phyloP scores from a whole-genome alignment of 2,888 invertebrate genomes.

The Luffia ferchaultella region DNA sequence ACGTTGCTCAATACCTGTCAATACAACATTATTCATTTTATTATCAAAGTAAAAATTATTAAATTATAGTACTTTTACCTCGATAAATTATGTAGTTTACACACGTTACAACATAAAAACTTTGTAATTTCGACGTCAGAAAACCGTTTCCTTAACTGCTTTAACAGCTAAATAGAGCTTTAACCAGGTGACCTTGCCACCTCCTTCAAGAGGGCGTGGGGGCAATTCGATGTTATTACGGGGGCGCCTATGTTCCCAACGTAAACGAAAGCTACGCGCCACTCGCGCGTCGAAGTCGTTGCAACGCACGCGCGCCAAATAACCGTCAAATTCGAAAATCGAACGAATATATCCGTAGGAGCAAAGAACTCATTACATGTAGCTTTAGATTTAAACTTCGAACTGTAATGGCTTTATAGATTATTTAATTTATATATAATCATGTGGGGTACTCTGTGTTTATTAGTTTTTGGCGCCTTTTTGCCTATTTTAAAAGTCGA shows the following conservation, averaged over 20 bases:
- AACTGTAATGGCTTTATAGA: background rate
- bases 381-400: background rate
- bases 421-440: background rate
- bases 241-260: background rate
- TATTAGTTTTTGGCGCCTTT: background rate
- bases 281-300: background rate
- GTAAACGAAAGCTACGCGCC: background rate
- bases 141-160: no score
- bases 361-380: background rate
- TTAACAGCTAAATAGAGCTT: no score
- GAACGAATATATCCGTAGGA: background rate
- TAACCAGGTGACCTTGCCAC: no score
- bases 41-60: no score
- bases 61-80: no score
- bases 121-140: no score
- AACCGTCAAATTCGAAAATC: background rate
- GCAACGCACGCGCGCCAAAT: background rate
- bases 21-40: no score
- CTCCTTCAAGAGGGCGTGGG: background rate
- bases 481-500: background rate
- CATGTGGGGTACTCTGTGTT: background rate
- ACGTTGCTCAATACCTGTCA: no score
- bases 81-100: no score
- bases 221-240: background rate
- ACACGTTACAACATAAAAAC: no score